Evolutionary conservation across 2,113 vertebrate genomes (phyloP).

Genomic region (Motacilla tschutschensis): DNA sequence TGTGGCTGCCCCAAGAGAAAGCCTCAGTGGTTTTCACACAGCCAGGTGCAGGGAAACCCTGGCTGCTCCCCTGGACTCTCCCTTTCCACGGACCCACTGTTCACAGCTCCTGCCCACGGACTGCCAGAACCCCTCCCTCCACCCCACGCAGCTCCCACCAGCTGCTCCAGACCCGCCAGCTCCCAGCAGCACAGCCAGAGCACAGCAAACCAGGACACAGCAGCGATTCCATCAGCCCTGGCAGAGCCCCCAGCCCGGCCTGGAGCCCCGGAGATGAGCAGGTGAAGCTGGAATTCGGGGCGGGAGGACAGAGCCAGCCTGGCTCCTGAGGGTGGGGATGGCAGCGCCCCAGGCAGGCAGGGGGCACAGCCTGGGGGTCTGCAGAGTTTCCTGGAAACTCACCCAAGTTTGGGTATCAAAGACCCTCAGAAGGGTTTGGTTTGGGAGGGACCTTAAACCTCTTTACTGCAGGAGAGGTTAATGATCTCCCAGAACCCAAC

Average conservation of each 20-base stretch:
- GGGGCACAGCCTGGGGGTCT: slow-evolving; percentile 18
- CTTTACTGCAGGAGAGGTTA: too few relatives aligned
- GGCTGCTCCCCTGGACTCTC: background rate
- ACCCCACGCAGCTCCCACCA: background rate
- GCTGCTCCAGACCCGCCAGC: slow-evolving; percentile 62
- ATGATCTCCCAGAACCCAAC: too few relatives aligned
- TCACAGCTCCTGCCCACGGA: background rate
- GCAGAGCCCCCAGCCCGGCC: background rate
- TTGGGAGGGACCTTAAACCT: background rate
- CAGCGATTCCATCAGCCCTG: background rate
- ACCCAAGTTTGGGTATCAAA: rapidly evolving
- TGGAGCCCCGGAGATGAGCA: background rate
- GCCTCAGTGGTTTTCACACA: background rate
- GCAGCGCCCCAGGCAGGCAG: slow-evolving; percentile 4
- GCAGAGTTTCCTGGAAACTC: background rate
- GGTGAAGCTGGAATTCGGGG: background rate
- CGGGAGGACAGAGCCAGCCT: background rate
- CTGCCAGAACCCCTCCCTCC: too few relatives aligned
- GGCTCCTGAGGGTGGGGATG: background rate
- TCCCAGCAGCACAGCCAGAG: slow-evolving; percentile 48
- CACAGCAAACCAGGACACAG: slow-evolving; percentile 7
- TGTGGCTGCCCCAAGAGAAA: background rate
- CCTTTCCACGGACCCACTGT: background rate
- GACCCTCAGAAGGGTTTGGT: background rate
- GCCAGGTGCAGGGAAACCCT: background rate